These are phyloP conservation scores for Smithornis capensis DNA, from an alignment of 2,113 vertebrate species.

Conservation along the genomic window DNA sequence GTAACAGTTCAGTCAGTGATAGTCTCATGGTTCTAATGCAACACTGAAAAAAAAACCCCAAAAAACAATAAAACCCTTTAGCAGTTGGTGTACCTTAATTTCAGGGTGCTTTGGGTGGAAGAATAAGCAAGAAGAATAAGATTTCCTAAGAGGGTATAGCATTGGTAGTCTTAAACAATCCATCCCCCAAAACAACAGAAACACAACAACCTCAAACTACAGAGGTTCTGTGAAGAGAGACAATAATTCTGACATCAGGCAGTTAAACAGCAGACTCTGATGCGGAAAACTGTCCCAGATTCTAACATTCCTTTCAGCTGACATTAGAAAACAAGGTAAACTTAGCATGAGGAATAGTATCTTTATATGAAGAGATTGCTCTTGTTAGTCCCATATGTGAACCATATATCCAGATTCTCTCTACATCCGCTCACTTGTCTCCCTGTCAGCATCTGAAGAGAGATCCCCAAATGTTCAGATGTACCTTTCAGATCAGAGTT, in stretches of 20 bases:
- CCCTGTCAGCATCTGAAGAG: conserved; percentile 57
- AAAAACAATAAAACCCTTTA: not conserved
- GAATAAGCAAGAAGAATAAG: not conserved
- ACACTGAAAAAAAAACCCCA: not conserved
- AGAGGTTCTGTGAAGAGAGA: not conserved
- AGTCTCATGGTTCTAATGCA: not conserved
- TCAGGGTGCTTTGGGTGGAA: not conserved
- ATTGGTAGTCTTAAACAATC: not conserved
- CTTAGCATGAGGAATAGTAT: conserved; percentile 28
- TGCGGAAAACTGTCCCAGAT: conserved; percentile 11
- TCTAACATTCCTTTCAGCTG: conserved; percentile 6
- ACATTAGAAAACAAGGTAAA: conserved; percentile 41
- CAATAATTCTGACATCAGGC: not conserved
- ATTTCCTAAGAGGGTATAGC: not conserved
- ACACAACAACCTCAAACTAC: not conserved
- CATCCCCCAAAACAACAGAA: not conserved
- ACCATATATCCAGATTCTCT: conserved; percentile 57
- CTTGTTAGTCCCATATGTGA: conserved; percentile 65
- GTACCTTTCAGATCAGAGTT: conserved; percentile 52
- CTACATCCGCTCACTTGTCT: conserved; percentile 51
- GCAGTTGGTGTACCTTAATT: not conserved
- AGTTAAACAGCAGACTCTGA: conserved; percentile 11
- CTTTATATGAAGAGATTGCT: conserved; percentile 59
- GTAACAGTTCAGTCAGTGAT: not conserved
- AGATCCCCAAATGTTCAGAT: conserved; percentile 61